Evolutionary conservation across 92 coral and sea anemone species (phyloP).

Genomic region (Hydrozoanthus gracilis): DNA sequence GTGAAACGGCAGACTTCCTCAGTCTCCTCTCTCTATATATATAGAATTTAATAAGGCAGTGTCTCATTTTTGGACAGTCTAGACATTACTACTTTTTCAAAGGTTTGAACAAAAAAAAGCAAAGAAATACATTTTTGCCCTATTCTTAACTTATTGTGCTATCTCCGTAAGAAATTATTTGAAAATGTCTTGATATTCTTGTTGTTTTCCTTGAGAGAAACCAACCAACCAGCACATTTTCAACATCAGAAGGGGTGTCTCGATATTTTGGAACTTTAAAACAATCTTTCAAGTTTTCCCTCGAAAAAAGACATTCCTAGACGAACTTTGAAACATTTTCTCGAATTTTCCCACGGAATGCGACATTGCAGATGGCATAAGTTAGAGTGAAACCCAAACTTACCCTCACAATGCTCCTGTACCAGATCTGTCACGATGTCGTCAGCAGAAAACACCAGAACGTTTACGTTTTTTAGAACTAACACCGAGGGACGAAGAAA

Average conservation of each 20-base stretch:
- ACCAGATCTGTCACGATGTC: not conserved
- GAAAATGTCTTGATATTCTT: too few relatives aligned
- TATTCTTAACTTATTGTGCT: too few relatives aligned
- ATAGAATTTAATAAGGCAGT: not conserved
- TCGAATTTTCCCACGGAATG: slow-evolving; percentile 1
- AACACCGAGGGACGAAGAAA: not conserved
- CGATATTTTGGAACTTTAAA: not conserved
- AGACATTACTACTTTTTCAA: too few relatives aligned
- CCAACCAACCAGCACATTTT: too few relatives aligned
- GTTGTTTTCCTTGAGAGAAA: too few relatives aligned
- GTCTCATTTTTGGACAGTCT: not conserved
- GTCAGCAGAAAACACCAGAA: not conserved
- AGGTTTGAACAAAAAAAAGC: too few relatives aligned
- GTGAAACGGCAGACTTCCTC: too few relatives aligned
- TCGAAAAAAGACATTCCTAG: too few relatives aligned
- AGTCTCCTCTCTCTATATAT: too few relatives aligned
- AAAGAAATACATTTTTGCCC: too few relatives aligned
- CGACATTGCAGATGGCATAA: not conserved
- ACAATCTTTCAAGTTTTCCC: too few relatives aligned
- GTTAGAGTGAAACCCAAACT: not conserved
- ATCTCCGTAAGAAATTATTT: too few relatives aligned
- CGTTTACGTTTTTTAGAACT: slow-evolving; percentile 8
- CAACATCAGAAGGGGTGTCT: not conserved
- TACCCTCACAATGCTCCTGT: not conserved
- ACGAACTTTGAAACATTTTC: not conserved